Conservation (phyloP, 2,888 invertebrate genomes). For the Pterostichus madidus region DNA sequence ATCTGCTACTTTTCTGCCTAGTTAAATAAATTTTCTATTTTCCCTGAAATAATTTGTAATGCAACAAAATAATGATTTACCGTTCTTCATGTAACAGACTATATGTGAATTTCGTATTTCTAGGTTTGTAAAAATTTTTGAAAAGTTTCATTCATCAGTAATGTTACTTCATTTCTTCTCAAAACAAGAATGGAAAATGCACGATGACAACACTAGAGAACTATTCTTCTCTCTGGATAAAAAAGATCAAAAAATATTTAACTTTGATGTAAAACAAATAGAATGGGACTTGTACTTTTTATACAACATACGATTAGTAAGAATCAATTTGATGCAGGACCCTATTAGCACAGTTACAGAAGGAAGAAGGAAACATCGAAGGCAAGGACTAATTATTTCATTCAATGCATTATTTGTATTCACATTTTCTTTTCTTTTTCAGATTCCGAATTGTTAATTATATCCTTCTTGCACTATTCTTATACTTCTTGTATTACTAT, state of each 20-base stretch:
- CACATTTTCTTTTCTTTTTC: not conserved
- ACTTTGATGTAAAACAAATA: conserved; percentile 32
- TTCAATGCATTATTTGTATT: not conserved
- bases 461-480: not conserved
- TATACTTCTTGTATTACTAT: not conserved
- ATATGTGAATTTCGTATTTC: no score
- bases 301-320: not conserved
- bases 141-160: not conserved
- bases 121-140: not conserved
- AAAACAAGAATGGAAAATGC: conserved; percentile 81
- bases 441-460: not conserved
- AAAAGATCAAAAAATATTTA: conserved; percentile 29
- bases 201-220: conserved; percentile 80
- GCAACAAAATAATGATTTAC: no score
- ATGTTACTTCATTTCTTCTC: not conserved
- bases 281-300: conserved; percentile 22
- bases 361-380: not conserved
- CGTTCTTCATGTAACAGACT: no score
- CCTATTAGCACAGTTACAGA: not conserved
- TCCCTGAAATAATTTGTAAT: no score
- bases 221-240: conserved; percentile 78
- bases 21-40: no score
- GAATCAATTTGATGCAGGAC: not conserved
- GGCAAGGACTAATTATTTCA: not conserved
- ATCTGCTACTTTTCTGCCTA: no score